phyloP scores from a whole-genome alignment of 2,888 invertebrate genomes.

The Diplolepis rosae region DNA sequence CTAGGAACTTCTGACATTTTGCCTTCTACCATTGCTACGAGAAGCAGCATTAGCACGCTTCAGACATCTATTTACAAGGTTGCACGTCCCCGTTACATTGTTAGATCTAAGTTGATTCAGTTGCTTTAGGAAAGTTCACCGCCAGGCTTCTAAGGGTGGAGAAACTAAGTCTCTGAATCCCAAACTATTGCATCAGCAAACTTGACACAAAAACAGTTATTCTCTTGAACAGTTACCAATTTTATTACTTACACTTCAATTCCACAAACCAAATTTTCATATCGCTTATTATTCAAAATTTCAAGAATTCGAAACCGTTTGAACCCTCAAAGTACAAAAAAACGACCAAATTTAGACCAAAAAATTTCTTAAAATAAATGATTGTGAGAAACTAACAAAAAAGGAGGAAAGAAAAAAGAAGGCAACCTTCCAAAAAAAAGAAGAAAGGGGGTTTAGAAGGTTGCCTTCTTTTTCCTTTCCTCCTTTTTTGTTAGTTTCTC shows the following conservation, averaged over 20 bases:
- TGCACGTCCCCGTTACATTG: slow-evolving; percentile 56
- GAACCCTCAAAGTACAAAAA: no score
- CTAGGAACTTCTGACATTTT: slow-evolving; percentile 53
- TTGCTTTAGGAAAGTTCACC: slow-evolving; percentile 29
- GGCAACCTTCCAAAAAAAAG: no score
- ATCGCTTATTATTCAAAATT: no score
- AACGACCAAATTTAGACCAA: no score
- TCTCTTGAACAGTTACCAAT: background rate
- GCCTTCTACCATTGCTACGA: slow-evolving; percentile 43
- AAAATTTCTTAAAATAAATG: no score
- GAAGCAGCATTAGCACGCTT: slow-evolving; percentile 55
- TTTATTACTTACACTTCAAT: background rate
- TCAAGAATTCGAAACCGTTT: no score
- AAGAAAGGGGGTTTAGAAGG: no score
- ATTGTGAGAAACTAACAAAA: no score
- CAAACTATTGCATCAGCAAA: slow-evolving; percentile 21
- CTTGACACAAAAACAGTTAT: slow-evolving; percentile 15
- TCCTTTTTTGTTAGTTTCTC: no score
- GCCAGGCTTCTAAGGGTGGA: background rate
- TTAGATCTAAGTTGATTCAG: slow-evolving; percentile 51
- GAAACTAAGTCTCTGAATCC: slow-evolving; percentile 21
- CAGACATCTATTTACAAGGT: slow-evolving; percentile 65
- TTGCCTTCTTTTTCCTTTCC: no score
- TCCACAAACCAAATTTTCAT: no score
- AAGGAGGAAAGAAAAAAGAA: no score